These are phyloP conservation scores for Laothoe populi DNA, from an alignment of 2,888 invertebrate species.

Conservation along the genomic window DNA sequence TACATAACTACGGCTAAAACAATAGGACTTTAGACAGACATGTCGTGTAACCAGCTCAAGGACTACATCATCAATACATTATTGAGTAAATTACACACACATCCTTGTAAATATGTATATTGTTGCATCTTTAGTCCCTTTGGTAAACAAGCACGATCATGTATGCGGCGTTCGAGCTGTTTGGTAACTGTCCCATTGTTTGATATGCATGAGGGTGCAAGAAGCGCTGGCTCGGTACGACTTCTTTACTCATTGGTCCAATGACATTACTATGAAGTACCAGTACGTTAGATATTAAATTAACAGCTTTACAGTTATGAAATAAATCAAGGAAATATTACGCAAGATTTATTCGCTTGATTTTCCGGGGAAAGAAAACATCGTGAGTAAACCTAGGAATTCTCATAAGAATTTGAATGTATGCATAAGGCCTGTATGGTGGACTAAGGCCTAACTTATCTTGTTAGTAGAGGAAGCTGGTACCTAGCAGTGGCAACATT, in stretches of 20 bases:
- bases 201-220: constrained; percentile 53
- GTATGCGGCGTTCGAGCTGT: constrained; percentile 36
- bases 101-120: neutral
- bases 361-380: no score
- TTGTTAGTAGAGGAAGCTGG: no score
- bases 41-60: constrained; percentile 13
- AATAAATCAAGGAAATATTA: no score
- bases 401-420: no score
- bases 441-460: no score
- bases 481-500: no score
- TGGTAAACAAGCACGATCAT: constrained; percentile 18
- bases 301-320: neutral
- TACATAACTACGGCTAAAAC: no score
- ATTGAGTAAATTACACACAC: neutral
- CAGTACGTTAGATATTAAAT: neutral
- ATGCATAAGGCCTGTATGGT: no score
- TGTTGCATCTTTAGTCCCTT: constrained; percentile 21
- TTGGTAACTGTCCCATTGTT: constrained; percentile 67
- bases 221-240: constrained; percentile 22
- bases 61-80: neutral
- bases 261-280: neutral
- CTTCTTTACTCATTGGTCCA: neutral
- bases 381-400: no score
- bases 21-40: neutral
- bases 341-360: no score